Percentiles rank a stretch among this genome's conserved stretches.
Evolutionary conservation across 1,140 invertebrate species (phyloP).

Genomic region (Drosophila arawakana): DNA sequence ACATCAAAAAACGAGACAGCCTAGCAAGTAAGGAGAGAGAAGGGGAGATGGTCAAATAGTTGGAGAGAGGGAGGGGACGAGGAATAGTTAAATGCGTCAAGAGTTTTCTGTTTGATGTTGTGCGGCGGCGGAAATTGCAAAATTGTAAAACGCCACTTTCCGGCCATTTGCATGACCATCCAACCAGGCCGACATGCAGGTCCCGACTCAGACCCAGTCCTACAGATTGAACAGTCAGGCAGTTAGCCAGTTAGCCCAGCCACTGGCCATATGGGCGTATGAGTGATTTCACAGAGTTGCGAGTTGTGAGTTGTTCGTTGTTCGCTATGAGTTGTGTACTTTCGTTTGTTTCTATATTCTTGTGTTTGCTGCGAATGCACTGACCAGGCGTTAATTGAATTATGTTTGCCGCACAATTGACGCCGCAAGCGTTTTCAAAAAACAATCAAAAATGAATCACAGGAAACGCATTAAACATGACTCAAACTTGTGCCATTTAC

Average conservation of each 20-base stretch:
- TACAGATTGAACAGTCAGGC: slow-evolving; percentile 19
- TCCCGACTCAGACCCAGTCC: slow-evolving; percentile 4
- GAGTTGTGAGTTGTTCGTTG: slow-evolving; percentile 1
- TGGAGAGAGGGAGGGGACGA: slow-evolving; percentile 7
- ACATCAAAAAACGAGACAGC: slow-evolving; percentile 54
- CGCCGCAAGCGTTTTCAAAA: slow-evolving; percentile 33
- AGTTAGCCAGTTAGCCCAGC: slow-evolving; percentile 13
- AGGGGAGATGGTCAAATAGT: neutral
- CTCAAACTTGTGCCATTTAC: neutral
- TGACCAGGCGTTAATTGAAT: slow-evolving; percentile 77
- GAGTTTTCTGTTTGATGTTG: slow-evolving; percentile 76
- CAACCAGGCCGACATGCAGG: slow-evolving; percentile 7
- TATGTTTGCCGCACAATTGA: slow-evolving; percentile 80
- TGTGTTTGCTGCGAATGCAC: slow-evolving; percentile 48
- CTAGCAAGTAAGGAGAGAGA: too few species aligned
- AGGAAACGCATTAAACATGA: slow-evolving; percentile 19
- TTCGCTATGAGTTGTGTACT: slow-evolving; percentile 7
- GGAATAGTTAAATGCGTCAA: slow-evolving; percentile 23
- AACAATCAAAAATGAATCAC: slow-evolving; percentile 31
- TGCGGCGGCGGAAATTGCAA: slow-evolving; percentile 72
- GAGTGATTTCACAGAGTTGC: slow-evolving; percentile 15
- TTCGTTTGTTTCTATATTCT: slow-evolving; percentile 21
- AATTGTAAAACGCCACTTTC: slow-evolving; percentile 79
- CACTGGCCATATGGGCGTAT: slow-evolving; percentile 9
- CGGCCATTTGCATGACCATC: slow-evolving; percentile 62